Evolutionary conservation across 2,113 vertebrate species (phyloP).

Genomic region (Channa maculata): DNA sequence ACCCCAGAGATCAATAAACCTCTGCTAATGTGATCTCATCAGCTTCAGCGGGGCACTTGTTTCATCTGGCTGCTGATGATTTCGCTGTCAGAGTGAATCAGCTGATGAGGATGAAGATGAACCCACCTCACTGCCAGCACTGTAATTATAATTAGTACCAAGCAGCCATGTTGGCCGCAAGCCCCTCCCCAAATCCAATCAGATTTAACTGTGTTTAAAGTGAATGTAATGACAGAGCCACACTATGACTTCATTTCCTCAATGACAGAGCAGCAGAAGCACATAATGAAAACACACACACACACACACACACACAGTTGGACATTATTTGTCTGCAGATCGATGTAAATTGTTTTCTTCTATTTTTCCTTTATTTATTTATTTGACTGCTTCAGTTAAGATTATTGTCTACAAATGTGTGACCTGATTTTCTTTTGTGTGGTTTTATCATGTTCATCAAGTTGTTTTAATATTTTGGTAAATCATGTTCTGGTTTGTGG

Average conservation of each 20-base stretch:
- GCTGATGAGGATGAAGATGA: constrained; percentile 5
- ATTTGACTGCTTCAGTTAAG: too few relatives aligned
- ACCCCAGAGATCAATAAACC: constrained; percentile 4
- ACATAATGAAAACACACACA: neutral
- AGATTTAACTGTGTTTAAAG: constrained; percentile 13
- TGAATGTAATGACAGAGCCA: constrained; percentile 8
- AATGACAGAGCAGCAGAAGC: neutral
- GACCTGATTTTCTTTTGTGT: too few relatives aligned
- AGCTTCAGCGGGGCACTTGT: neutral
- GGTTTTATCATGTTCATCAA: too few relatives aligned
- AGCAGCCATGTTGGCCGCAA: constrained; percentile 4
- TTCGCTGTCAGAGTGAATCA: constrained; percentile 3
- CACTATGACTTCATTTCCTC: neutral
- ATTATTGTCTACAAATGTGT: too few relatives aligned
- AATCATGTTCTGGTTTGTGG: too few relatives aligned
- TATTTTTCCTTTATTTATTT: too few relatives aligned
- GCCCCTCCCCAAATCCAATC: constrained; percentile 10
- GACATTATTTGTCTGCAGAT: too few relatives aligned
- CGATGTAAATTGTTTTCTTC: too few relatives aligned
- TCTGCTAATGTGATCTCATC: neutral
- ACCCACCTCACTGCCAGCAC: neutral
- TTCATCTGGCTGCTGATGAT: neutral
- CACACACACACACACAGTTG: too few relatives aligned
- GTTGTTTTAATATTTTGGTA: too few relatives aligned
- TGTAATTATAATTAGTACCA: constrained; percentile 15